Percentiles rank a stretch among this genome's conserved stretches.
phyloP scores from a whole-genome alignment of 2,888 invertebrate species.

The Phasia obesa region DNA sequence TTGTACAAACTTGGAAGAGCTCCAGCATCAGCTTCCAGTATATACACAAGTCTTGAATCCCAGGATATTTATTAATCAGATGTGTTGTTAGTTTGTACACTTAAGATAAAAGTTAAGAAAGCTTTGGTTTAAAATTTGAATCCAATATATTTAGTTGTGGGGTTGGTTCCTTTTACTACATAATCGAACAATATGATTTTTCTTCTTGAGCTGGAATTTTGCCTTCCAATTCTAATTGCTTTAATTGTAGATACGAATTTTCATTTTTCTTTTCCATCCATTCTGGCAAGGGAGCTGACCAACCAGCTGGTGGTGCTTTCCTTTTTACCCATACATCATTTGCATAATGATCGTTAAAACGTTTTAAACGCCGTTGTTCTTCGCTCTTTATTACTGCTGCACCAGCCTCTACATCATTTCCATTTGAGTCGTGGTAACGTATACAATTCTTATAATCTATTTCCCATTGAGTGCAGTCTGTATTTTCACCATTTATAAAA shows the following conservation, averaged over 20 bases:
- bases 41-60: constrained; percentile 72
- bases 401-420: constrained; percentile 86
- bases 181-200: constrained; percentile 76
- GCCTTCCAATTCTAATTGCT: constrained; percentile 85
- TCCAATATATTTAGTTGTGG: neutral
- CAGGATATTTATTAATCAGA: constrained; percentile 9
- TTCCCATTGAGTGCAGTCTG: constrained; percentile 92
- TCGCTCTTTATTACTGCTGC: constrained; percentile 88
- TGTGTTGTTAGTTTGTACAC: neutral
- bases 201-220: constrained; percentile 73
- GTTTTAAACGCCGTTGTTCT: constrained; percentile 84
- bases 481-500: constrained; percentile 88
- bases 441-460: constrained; percentile 89
- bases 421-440: constrained; percentile 85
- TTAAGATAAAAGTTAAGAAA: neutral
- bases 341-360: constrained; percentile 87
- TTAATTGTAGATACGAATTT: constrained; percentile 86
- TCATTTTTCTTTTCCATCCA: constrained; percentile 88
- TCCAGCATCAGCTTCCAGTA: constrained; percentile 82
- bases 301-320: constrained; percentile 88
- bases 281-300: constrained; percentile 91
- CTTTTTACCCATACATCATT: constrained; percentile 93
- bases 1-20: constrained; percentile 81
- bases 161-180: constrained; percentile 73
- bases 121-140: neutral